Conservation (phyloP, 2,113 vertebrate genomes). For the Chloropsis hardwickii region DNA sequence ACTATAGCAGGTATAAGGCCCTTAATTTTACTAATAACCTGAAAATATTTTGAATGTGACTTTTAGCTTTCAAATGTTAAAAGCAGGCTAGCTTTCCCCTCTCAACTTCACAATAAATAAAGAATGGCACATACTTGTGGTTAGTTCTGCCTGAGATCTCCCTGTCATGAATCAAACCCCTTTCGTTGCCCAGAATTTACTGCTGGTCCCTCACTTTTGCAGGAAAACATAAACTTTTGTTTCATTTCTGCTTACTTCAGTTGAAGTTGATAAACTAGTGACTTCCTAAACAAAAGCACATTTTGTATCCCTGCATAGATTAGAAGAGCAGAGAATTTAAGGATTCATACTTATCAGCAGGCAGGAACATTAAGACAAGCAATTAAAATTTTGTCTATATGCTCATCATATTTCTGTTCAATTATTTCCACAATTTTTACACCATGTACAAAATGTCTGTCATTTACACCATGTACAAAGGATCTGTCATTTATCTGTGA, state of each 20-base stretch:
- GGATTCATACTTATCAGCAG: not conserved
- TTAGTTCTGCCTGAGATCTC: not conserved
- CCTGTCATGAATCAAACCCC: not conserved
- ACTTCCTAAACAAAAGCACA: not conserved
- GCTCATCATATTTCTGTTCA: not conserved
- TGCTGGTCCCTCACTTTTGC: not conserved
- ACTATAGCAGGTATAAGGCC: not conserved
- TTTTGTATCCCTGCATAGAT: not conserved
- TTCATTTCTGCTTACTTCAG: not conserved
- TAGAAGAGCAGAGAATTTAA: not conserved
- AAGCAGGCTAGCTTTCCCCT: not conserved
- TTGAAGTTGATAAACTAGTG: not conserved
- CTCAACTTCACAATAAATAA: not conserved
- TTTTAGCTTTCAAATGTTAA: not conserved
- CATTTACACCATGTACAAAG: not conserved
- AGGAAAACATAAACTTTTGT: not conserved
- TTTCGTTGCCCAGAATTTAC: not conserved
- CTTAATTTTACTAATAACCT: not conserved
- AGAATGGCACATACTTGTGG: not conserved
- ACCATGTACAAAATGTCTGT: not conserved
- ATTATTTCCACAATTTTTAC: not conserved
- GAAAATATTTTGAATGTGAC: not conserved
- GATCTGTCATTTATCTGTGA: not conserved
- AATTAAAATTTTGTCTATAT: not conserved
- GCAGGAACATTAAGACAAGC: not conserved